Percentiles rank a stretch among this genome's conserved stretches.
Conservation (phyloP, 2,888 invertebrate genomes). For the Pediacus dermestoides region DNA sequence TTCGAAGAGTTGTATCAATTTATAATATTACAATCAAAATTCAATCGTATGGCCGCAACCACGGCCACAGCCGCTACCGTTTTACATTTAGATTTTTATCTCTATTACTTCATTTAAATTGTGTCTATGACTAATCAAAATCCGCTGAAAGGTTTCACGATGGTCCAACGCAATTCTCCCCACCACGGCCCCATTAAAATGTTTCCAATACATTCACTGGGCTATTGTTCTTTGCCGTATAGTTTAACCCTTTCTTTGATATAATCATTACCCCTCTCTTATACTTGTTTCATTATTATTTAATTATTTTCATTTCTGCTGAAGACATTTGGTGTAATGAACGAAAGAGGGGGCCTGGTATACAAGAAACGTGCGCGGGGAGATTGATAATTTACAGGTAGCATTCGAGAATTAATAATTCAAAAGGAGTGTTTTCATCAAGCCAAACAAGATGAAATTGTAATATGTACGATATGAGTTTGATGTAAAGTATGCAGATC, state of each 20-base stretch:
- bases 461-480: not conserved
- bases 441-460: not conserved
- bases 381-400: constrained; percentile 38
- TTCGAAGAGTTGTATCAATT: constrained; percentile 43
- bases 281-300: constrained; percentile 53
- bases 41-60: constrained; percentile 41
- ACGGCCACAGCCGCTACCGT: constrained; percentile 44
- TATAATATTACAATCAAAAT: constrained; percentile 50
- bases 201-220: constrained; percentile 17
- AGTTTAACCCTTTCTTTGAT: constrained; percentile 51
- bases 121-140: constrained; percentile 53
- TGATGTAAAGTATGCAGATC: no score
- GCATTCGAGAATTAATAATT: constrained; percentile 28
- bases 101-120: constrained; percentile 51
- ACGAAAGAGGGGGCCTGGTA: constrained; percentile 13
- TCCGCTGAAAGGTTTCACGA: constrained; percentile 45
- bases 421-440: not conserved
- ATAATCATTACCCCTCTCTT: constrained; percentile 50
- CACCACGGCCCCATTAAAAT: no score
- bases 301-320: constrained; percentile 54
- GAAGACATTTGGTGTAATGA: constrained; percentile 44
- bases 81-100: constrained; percentile 51
- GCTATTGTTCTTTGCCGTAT: constrained; percentile 33
- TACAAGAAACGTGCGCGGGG: constrained; percentile 8
- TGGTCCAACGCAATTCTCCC: constrained; percentile 31